Conservation (phyloP, 2,888 invertebrate species). For the Hyppa rectilinea region DNA sequence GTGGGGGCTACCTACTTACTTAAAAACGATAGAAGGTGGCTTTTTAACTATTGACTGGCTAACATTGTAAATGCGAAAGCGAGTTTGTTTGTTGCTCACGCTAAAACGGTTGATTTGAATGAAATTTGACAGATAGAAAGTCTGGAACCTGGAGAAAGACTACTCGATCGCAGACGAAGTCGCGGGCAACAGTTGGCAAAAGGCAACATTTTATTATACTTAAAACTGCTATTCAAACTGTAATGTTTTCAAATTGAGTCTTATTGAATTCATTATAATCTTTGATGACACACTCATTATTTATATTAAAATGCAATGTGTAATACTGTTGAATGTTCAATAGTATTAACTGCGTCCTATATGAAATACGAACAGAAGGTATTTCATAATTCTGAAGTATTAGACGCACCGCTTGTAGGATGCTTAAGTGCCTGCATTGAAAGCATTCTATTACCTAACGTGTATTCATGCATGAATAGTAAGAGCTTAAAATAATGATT, state of each 20-base stretch:
- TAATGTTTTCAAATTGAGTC: slow-evolving; percentile 24
- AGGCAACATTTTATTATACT: no score
- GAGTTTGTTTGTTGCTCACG: no score
- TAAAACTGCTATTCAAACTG: background rate
- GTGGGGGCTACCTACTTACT: background rate
- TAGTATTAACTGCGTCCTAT: slow-evolving; percentile 21
- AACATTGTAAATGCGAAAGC: no score
- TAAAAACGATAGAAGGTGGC: background rate
- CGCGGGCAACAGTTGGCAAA: no score
- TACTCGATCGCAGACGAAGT: no score
- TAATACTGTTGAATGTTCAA: no score
- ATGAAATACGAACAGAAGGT: slow-evolving; percentile 31
- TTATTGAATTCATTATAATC: slow-evolving; percentile 26
- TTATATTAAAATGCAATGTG: slow-evolving; percentile 20
- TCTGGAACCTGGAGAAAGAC: no score
- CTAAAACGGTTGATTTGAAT: no score
- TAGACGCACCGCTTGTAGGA: slow-evolving; percentile 56
- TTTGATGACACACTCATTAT: slow-evolving; percentile 39
- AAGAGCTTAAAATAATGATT: slow-evolving; percentile 71
- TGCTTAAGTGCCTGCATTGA: slow-evolving; percentile 64
- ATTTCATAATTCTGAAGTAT: slow-evolving; percentile 60
- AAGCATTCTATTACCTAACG: slow-evolving; percentile 68
- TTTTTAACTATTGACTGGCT: background rate
- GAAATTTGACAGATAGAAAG: no score
- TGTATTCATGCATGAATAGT: slow-evolving; percentile 65